These are phyloP conservation scores for Anguilla obscura DNA, from an alignment of 2,797 vertebrate species.

Conservation along the genomic window DNA sequence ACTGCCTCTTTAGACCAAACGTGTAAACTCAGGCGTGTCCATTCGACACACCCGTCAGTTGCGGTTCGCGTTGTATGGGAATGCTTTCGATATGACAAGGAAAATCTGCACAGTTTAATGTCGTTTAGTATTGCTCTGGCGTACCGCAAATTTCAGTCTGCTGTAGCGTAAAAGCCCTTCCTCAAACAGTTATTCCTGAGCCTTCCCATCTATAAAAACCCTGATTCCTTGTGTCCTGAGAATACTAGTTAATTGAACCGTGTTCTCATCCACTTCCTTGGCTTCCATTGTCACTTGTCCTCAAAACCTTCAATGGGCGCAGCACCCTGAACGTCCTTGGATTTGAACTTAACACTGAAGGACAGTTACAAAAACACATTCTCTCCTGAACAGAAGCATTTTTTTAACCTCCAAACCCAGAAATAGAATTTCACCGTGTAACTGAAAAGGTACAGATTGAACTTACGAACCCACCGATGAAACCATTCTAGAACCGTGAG, in stretches of 20 bases:
- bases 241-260: not conserved
- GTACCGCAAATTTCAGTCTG: not conserved
- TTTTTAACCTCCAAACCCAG: not conserved
- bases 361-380: not conserved
- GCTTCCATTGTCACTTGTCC: not conserved
- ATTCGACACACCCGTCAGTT: not conserved
- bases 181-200: not conserved
- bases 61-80: not conserved
- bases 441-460: not conserved
- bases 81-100: not conserved
- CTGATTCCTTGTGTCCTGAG: slow-evolving; percentile 20
- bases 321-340: not conserved
- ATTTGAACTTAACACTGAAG: slow-evolving; percentile 6
- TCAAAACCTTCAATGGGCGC: not conserved
- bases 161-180: not conserved
- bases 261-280: not conserved
- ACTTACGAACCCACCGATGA: not conserved
- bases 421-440: not conserved
- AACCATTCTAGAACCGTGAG: not conserved
- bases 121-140: not conserved
- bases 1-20: not conserved
- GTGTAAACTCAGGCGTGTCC: not conserved
- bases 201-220: not conserved
- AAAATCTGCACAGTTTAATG: not conserved
- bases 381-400: slow-evolving; percentile 1